Base-by-base conservation (phyloP, 1,140 invertebrate genomes). In the Psix sp. region DNA sequence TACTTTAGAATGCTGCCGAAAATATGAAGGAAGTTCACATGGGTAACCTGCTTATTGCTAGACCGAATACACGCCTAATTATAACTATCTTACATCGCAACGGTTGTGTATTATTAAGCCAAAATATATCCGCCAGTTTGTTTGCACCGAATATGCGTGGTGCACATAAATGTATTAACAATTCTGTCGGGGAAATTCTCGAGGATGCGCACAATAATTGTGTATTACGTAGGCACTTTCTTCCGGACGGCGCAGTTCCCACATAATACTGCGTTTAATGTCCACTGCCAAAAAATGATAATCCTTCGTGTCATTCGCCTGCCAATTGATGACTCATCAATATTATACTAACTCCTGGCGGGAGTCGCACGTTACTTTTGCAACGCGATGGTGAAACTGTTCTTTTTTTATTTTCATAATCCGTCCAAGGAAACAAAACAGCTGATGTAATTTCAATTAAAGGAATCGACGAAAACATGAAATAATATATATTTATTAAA, bases 61-160 rank as follows among this genome's bases (percentile, higher is more conserved):
- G 83, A 83, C 80, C 78, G 78, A 78, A 81, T 80, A 76, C 77
- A 76, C 68, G 76, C 81, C 82, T 86, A 86, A 86, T 86, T 86
- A 84, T 81, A 84, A 84, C 83, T 86, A 85, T 86, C 84, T 85
- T 81, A 80, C 81, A 86, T 85, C 84, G 84, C 82, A 77, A 62
- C 74, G 46, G 36, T 77, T 68, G 56, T 65, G 79, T 84, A 81
- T 85, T 81, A 85, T 85, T 84, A 84, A 80, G 71, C 79, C 77
- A 77, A 82, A 82, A 82, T 76, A 77, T 80, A 78, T 77, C 79
- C 79, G 80, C 73, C 76, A 49, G 74, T 82, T 72, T 77, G 72
- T 80, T 78, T 77, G 77, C 66, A 35, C 45, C 76, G 74, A 70
- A 70, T 52, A 67, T 73, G 66, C 73, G 72, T 76, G 75, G 72